A percentile compares a stretch with the other conserved stretches of the same genome.
These are phyloP conservation scores for Ctenicera cuprea DNA, from an alignment of 2,888 invertebrate genomes.

Conservation along the genomic window DNA sequence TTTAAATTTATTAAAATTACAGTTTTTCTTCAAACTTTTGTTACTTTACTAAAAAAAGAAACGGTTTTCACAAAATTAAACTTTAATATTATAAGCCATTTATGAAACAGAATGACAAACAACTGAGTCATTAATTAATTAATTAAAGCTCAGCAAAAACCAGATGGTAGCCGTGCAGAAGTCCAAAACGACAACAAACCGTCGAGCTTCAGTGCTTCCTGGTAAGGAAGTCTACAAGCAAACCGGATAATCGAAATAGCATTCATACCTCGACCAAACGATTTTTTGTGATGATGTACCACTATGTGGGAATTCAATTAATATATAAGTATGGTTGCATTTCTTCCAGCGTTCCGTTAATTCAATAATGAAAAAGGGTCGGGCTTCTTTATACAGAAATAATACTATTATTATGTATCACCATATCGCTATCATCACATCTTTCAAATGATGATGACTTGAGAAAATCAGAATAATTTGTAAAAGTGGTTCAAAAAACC, in stretches of 20 bases:
- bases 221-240: slow-evolving; percentile 17
- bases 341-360: slow-evolving; percentile 20
- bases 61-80: no score
- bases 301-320: slow-evolving; percentile 13
- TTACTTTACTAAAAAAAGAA: no score
- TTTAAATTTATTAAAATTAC: not conserved
- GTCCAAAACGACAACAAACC: slow-evolving; percentile 9
- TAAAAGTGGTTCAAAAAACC: no score
- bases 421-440: not conserved
- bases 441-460: no score
- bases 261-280: not conserved
- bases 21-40: not conserved
- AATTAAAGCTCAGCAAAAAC: slow-evolving; percentile 22
- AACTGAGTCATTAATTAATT: slow-evolving; percentile 21
- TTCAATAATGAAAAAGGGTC: not conserved
- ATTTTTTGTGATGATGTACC: slow-evolving; percentile 5
- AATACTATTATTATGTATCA: not conserved
- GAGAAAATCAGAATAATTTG: no score
- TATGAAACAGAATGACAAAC: not conserved
- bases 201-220: slow-evolving; percentile 22
- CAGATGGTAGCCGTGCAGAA: slow-evolving; percentile 15
- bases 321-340: not conserved
- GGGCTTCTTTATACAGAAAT: not conserved
- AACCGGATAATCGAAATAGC: slow-evolving; percentile 30
- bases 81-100: not conserved